phyloP scores from a whole-genome alignment of 2,113 vertebrate genomes.

The Tauraco erythrolophus region DNA sequence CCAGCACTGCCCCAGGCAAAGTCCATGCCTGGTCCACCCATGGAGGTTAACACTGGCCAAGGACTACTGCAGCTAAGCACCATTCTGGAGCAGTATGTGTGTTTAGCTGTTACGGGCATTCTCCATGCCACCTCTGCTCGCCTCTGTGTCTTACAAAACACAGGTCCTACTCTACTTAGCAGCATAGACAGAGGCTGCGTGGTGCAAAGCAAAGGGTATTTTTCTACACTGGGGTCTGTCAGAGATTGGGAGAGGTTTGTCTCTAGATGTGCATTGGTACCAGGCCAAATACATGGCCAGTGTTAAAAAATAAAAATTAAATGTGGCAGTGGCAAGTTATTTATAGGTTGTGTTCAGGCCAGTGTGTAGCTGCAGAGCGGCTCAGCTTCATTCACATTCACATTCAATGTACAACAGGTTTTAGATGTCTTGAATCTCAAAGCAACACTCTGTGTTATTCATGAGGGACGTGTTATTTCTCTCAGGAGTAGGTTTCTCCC shows the following conservation, averaged over 20 bases:
- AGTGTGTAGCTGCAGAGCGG: neutral
- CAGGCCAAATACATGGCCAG: neutral
- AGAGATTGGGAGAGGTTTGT: neutral
- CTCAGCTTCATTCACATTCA: neutral
- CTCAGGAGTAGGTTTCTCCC: neutral
- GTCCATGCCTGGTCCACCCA: neutral
- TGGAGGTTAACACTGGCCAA: neutral
- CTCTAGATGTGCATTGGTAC: neutral
- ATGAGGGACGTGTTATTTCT: neutral
- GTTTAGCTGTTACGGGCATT: neutral
- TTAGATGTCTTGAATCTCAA: neutral
- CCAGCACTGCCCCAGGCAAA: neutral
- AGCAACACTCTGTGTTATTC: neutral
- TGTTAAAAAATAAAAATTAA: neutral
- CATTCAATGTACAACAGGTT: neutral
- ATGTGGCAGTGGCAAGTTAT: neutral
- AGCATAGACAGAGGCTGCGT: neutral
- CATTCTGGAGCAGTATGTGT: fast-evolving
- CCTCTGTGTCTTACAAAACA: neutral
- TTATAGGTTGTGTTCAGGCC: neutral
- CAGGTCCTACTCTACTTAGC: neutral
- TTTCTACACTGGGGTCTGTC: neutral
- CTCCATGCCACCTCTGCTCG: neutral
- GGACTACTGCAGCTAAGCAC: neutral
- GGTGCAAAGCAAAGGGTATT: neutral